Evolutionary conservation across 2,113 vertebrate species (phyloP).

Genomic region (Brevimyrus niger): DNA sequence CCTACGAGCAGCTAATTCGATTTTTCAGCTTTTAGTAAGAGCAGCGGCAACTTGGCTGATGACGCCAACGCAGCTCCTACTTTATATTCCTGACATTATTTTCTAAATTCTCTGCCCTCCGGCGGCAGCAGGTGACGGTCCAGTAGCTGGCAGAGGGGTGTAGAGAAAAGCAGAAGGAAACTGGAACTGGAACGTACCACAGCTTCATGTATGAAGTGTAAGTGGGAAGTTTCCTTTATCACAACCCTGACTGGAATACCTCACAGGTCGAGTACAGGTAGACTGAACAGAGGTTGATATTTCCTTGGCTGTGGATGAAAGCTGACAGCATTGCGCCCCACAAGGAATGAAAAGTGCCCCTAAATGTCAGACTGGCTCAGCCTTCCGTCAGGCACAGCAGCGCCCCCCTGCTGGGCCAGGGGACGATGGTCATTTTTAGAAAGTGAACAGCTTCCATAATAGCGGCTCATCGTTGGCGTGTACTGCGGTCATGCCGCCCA

Average conservation of each 20-base stretch:
- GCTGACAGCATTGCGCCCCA: background rate
- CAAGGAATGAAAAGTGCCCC: background rate
- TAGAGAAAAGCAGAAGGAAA: background rate
- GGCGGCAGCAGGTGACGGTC: background rate
- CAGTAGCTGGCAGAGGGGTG: background rate
- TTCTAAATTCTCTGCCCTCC: background rate
- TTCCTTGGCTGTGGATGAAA: background rate
- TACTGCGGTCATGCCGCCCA: background rate
- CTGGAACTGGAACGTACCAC: background rate
- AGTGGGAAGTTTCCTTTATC: background rate
- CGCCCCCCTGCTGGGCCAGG: background rate
- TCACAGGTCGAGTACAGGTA: background rate
- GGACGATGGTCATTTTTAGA: background rate
- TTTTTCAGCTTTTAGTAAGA: background rate
- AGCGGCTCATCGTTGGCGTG: background rate
- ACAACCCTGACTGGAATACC: background rate
- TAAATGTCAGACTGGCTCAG: background rate
- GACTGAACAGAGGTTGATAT: background rate
- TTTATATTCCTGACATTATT: background rate
- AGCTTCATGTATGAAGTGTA: background rate
- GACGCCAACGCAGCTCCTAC: background rate
- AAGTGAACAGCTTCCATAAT: background rate
- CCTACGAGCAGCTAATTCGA: background rate
- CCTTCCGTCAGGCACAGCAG: background rate
- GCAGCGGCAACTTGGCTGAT: background rate